A percentile compares a stretch with the other conserved stretches of the same genome.
Conservation (phyloP, 2,888 invertebrate species). For the Cerceris rybyensis region DNA sequence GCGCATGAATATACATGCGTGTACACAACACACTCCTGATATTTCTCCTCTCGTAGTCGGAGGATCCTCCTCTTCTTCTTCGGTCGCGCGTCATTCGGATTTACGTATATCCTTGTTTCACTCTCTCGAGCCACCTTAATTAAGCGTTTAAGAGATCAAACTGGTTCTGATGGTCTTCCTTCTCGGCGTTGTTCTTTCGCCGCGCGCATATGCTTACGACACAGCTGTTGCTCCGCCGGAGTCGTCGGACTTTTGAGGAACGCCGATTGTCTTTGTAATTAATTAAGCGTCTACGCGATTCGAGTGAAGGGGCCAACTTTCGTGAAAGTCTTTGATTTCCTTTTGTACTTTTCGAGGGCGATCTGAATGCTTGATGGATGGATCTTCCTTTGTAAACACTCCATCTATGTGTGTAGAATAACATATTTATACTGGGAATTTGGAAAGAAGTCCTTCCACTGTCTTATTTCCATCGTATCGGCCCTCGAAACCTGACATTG, state of each 20-base stretch:
- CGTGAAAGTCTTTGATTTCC: not conserved
- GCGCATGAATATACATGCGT: conserved; percentile 18
- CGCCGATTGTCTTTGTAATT: conserved; percentile 60
- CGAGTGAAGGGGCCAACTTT: not conserved
- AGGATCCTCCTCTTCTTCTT: conserved; percentile 69
- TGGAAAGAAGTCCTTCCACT: too few species aligned
- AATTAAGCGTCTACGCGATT: conserved; percentile 50
- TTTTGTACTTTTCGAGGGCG: not conserved
- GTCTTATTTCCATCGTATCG: too few species aligned
- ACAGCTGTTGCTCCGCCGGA: conserved; percentile 55
- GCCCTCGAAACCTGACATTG: too few species aligned
- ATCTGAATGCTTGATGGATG: too few species aligned
- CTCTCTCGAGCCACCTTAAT: conserved; percentile 77
- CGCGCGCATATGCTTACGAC: conserved; percentile 56
- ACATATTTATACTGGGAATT: too few species aligned
- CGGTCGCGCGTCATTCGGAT: conserved; percentile 71
- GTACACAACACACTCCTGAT: conserved; percentile 41
- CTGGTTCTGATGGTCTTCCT: conserved; percentile 75
- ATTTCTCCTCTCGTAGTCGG: conserved; percentile 52
- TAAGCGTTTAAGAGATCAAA: conserved; percentile 81
- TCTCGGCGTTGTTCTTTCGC: conserved; percentile 53
- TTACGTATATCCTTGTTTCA: conserved; percentile 73
- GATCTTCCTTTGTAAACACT: too few species aligned
- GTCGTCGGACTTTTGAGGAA: conserved; percentile 52
- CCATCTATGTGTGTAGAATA: too few species aligned